Evolutionary conservation across 2,113 vertebrate genomes (phyloP), one percentile per base, ranked within the genome.

Genomic region (Opisthocomus hoazin): DNA sequence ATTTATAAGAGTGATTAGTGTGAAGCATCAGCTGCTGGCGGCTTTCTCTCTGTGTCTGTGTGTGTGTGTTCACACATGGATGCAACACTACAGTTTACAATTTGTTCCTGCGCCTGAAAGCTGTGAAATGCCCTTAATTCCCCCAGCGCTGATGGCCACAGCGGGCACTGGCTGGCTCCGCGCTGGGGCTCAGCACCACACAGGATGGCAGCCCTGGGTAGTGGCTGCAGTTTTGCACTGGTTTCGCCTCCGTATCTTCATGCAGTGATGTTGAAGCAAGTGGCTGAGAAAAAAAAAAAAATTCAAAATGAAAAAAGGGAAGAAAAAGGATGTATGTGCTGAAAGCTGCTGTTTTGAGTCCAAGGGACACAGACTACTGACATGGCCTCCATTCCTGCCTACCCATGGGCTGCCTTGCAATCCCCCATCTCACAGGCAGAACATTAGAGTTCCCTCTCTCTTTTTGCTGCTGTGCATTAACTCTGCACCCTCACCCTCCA

Each of bases 1-100:
- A 68, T 93, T 97, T 93, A 87, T 91, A 87, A 75, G 94, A 87
- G 87, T 89, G 95, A 94, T 96, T 91, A 95, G 94, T 84, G 91
- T 78, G 87, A 71, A 95, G 93, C 77, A 90, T 94, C 90, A 92
- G 88, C 94, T 96, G 93, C 92, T 83, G 92, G 71, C 56, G 10
- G 68, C 71, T 66, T 46, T 89, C 10, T 71, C 16, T 61, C 32
- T 66, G 27, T 34, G 16, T 66, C 15, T 22, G 21, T 61, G 43
- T 66, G 45, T 76, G 71, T 75, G 68, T 84, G 80, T 87, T 94
- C 93, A 82, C 89, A 96, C 87, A 89, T 87, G 89, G 87, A 87
- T 87, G 84, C 84, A 61, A 73, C 91, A 54, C 84, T 11, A 24
- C 76, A 77, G 85, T 96, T 95, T 78, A 86, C 79, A 75, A 32